Evolutionary conservation across 2,113 vertebrate genomes (phyloP).

Genomic region (Pheucticus melanocephalus): DNA sequence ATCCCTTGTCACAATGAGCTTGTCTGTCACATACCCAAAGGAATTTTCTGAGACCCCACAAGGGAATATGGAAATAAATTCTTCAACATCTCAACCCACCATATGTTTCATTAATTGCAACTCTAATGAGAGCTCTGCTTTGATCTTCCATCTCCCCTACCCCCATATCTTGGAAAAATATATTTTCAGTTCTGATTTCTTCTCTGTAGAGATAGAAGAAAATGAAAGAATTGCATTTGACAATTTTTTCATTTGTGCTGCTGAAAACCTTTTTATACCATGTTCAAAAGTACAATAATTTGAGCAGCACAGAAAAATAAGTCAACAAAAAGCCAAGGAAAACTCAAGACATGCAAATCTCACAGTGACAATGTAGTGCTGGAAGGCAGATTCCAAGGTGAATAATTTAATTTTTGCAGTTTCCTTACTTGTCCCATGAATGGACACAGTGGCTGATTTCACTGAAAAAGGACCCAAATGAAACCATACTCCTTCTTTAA

Average conservation of each 20-base stretch:
- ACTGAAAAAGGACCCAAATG: neutral
- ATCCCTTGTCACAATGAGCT: neutral
- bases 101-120: neutral
- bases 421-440: neutral
- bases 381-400: neutral
- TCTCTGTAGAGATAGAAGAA: neutral
- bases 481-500: neutral
- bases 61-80: neutral
- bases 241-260: neutral
- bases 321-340: neutral
- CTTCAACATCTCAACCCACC: neutral
- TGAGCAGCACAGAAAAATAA: neutral
- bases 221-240: neutral
- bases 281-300: neutral
- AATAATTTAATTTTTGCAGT: neutral
- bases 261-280: neutral
- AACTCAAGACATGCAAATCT: neutral
- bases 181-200: neutral
- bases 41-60: neutral
- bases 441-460: neutral
- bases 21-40: neutral
- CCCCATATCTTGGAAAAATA: neutral
- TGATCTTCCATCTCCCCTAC: fast-evolving
- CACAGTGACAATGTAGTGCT: neutral
- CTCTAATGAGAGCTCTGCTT: neutral